Conservation (phyloP, 92 coral and sea anemone species). For the Epizoanthus illoricatus region DNA sequence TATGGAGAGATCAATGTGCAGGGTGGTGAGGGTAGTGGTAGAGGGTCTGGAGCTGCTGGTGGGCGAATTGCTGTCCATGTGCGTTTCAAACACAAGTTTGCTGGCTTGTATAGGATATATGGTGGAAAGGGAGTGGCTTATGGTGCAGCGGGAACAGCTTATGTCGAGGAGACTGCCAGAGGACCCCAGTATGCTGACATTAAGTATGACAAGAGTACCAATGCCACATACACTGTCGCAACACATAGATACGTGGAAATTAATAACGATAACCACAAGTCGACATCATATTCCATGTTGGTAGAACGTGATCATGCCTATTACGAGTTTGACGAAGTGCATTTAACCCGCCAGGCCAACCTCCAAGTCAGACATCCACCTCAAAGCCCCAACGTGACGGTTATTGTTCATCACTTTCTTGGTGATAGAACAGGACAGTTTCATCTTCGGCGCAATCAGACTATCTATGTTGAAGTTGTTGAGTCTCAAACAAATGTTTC, state of each 20-base stretch:
- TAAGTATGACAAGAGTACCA: constrained; percentile 60
- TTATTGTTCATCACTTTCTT: constrained; percentile 65
- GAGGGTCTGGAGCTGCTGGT: constrained; percentile 66
- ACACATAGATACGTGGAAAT: constrained; percentile 62
- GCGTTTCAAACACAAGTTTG: constrained; percentile 66
- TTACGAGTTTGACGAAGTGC: constrained; percentile 66
- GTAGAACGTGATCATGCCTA: constrained; percentile 44
- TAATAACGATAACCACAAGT: constrained; percentile 53
- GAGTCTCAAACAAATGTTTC: constrained; percentile 70
- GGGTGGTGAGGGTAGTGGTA: constrained; percentile 57
- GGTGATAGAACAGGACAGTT: constrained; percentile 75
- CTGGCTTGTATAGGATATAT: constrained; percentile 59
- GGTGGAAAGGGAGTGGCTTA: constrained; percentile 59
- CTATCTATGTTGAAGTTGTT: constrained; percentile 69
- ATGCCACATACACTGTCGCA: constrained; percentile 48
- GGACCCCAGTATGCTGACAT: constrained; percentile 73
- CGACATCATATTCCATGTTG: constrained; percentile 46
- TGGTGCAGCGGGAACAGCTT: constrained; percentile 70
- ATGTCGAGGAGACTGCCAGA: constrained; percentile 70
- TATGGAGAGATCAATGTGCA: constrained; percentile 60
- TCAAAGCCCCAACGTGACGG: constrained; percentile 58
- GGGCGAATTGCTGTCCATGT: constrained; percentile 64
- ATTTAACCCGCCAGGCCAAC: constrained; percentile 54
- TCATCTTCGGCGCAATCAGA: constrained; percentile 64
- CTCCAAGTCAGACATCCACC: constrained; percentile 59